Evolutionary conservation across 37 sponge, comb jelly and placozoan species (phyloP), one percentile per base, ranked within the genome.

Genomic region (Aplysina aerophoba): DNA sequence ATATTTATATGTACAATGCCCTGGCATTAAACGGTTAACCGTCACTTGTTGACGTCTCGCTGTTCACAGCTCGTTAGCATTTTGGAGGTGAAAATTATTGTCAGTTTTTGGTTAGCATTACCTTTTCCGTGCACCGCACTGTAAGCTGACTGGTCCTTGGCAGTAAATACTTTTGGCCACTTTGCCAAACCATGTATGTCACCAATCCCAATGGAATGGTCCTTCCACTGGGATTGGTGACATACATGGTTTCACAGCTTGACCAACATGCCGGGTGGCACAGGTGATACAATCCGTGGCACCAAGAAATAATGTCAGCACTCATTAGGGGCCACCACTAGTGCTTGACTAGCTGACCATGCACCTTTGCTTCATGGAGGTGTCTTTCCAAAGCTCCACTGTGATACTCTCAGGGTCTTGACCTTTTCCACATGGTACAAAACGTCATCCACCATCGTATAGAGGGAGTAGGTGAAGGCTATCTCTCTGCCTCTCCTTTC

Each of bases 271-370:
- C 30, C 87, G 15, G 66, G 80, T 50, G 6, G 87, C 87, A 86
- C 87, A 86, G 8, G 25, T 65, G 8, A 86, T 8, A 61, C 87
- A 79, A 16, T n/a, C 38, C 38, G 19, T 63, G 60, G 25, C 85
- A 73, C 65, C 67, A 63, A 13, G 8, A 3, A 24, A 40, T 39
- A 20, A 79, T 53, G 24, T 86, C 86, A 12, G 35, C 4, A 5
- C 30, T 21, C 86, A 86, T 86, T 4, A 79, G 55, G 21, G 69
- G 55, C 86, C 86, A 86, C 86, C 86, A 86, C 28, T 86, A 86
- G 11, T 66, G 86, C 33, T 63, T 31, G 25, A 30, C 63, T 15
- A 86, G 68, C 55, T 58, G 73, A 4, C 31, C 6, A n/a, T n/a
- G 28, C 80, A 40, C 24, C 30, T 72, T 17, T 22, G 58, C 24